Conservation (phyloP, 2,797 vertebrate species). For the Anguilla obscura region DNA sequence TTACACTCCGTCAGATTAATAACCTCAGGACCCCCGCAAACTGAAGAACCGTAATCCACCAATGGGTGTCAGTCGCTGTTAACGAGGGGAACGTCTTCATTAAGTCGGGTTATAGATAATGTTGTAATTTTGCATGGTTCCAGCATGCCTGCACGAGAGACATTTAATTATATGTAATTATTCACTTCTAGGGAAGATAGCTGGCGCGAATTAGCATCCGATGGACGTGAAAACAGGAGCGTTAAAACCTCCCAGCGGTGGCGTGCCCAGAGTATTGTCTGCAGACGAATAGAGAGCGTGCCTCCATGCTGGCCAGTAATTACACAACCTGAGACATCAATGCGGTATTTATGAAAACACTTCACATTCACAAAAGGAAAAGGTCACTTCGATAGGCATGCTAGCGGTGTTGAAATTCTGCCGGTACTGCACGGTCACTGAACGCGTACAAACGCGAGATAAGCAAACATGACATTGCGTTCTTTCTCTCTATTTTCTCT, state of each 20-base stretch:
- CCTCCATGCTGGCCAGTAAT: slow-evolving; percentile 66
- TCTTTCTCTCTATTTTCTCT: slow-evolving; percentile 4
- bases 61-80: slow-evolving; percentile 20
- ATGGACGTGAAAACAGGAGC: slow-evolving; percentile 20
- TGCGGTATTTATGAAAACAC: slow-evolving; percentile 68
- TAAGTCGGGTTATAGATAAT: slow-evolving; percentile 16
- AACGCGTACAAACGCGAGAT: slow-evolving; percentile 36
- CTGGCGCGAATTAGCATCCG: slow-evolving; percentile 20
- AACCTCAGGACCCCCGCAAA: neutral
- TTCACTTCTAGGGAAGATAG: slow-evolving; percentile 18
- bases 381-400: slow-evolving; percentile 65
- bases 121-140: slow-evolving; percentile 21
- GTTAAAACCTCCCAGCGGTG: slow-evolving; percentile 2
- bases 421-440: slow-evolving; percentile 36
- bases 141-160: neutral
- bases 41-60: slow-evolving; percentile 23
- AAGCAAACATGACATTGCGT: slow-evolving; percentile 53
- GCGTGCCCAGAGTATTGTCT: neutral
- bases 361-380: slow-evolving; percentile 64
- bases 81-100: slow-evolving; percentile 5
- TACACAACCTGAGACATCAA: slow-evolving; percentile 68
- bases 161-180: slow-evolving; percentile 28
- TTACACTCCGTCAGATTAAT: neutral
- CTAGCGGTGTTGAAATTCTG: slow-evolving; percentile 60
- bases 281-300: slow-evolving; percentile 44